These are phyloP conservation scores for Dusona sp. DNA, from an alignment of 2,888 invertebrate species.

Conservation along the genomic window DNA sequence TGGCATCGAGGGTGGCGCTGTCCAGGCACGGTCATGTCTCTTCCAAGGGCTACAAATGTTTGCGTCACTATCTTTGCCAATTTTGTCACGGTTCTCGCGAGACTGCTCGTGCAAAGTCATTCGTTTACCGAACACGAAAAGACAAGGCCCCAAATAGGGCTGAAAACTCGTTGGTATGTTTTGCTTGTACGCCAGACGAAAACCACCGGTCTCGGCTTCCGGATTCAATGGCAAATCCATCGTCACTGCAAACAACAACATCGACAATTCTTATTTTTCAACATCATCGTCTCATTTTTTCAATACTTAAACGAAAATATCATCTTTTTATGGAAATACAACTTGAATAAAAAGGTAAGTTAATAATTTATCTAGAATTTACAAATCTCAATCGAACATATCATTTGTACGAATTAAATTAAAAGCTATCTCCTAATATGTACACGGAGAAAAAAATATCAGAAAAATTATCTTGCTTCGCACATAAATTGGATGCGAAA, in stretches of 20 bases:
- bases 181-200: conserved; percentile 92
- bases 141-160: conserved; percentile 90
- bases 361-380: too few relatives aligned
- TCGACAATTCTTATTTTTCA: not conserved
- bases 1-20: conserved; percentile 76
- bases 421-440: too few relatives aligned
- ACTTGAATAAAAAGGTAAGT: not conserved
- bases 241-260: conserved; percentile 87
- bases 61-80: conserved; percentile 67
- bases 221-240: conserved; percentile 90
- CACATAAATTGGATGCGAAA: too few relatives aligned
- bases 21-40: conserved; percentile 77
- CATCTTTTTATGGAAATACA: not conserved
- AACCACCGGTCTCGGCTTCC: conserved; percentile 92
- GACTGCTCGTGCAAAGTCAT: conserved; percentile 70
- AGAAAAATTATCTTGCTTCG: too few relatives aligned
- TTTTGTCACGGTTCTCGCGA: conserved; percentile 84
- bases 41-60: conserved; percentile 68
- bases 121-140: conserved; percentile 88
- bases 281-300: not conserved
- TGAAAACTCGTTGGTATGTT: conserved; percentile 89
- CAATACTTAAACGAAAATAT: not conserved
- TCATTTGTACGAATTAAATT: too few relatives aligned
- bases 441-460: too few relatives aligned
- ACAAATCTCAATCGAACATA: too few relatives aligned